Conservation (phyloP, 2,113 vertebrate genomes). For the Thryonomys swinderianus region DNA sequence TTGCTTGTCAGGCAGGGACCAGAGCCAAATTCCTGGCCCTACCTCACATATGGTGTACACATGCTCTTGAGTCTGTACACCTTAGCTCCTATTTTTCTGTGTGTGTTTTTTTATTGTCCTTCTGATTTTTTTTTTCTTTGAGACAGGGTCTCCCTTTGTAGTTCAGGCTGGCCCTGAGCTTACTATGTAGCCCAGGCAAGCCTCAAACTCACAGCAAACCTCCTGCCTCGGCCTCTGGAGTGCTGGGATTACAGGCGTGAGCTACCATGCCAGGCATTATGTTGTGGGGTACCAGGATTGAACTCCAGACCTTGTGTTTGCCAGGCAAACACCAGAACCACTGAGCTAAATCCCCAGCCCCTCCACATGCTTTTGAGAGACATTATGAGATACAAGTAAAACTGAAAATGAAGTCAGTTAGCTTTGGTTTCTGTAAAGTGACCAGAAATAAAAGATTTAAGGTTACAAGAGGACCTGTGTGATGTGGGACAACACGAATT, state of each 20-base stretch:
- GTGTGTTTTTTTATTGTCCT: background rate
- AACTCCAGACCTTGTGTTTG: no score
- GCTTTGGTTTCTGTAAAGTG: conserved; percentile 24
- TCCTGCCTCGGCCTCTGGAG: background rate
- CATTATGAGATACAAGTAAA: background rate
- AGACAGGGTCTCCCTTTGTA: background rate
- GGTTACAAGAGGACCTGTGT: background rate
- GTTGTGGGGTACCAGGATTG: no score
- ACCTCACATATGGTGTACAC: background rate
- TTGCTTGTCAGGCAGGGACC: no score
- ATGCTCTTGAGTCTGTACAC: background rate
- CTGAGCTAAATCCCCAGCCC: background rate
- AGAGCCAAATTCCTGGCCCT: no score
- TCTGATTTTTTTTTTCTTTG: background rate
- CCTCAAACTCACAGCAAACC: background rate
- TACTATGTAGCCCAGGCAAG: background rate
- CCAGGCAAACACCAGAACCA: no score
- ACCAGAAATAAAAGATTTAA: conserved; percentile 9
- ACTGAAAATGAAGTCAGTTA: conserved; percentile 26
- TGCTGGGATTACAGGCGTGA: background rate
- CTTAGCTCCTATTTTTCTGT: background rate
- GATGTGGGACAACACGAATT: background rate
- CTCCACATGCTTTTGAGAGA: background rate
- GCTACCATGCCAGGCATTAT: background rate
- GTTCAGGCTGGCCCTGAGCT: background rate